Conservation (phyloP, 2,888 invertebrate species). For the Antitype chi region DNA sequence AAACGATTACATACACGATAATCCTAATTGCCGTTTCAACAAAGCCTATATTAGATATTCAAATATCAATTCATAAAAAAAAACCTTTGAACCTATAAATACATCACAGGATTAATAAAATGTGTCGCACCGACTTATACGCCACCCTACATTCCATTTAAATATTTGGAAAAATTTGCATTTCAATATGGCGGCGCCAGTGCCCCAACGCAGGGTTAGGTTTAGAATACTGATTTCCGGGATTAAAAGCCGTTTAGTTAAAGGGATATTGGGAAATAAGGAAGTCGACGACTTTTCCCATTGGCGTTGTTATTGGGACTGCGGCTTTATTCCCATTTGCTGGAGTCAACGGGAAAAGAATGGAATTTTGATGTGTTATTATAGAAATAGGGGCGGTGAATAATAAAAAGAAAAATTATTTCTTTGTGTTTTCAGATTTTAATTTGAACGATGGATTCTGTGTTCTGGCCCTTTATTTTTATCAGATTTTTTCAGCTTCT, state of each 20-base stretch:
- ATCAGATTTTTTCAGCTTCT: background rate
- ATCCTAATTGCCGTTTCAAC: constrained; percentile 10
- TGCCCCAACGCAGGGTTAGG: constrained; percentile 45
- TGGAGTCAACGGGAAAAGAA: constrained; percentile 51
- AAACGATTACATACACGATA: no score
- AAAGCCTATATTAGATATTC: constrained; percentile 23
- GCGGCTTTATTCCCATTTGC: constrained; percentile 47
- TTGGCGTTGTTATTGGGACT: constrained; percentile 48
- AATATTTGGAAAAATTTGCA: constrained; percentile 66
- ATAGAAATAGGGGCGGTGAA: constrained; percentile 34
- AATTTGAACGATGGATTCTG: background rate
- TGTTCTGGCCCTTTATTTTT: background rate
- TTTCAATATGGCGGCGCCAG: constrained; percentile 55
- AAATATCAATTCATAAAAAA: constrained; percentile 35
- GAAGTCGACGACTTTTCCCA: constrained; percentile 55
- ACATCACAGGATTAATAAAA: constrained; percentile 59
- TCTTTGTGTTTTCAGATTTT: constrained; percentile 11
- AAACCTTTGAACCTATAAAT: constrained; percentile 57
- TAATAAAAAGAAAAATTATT: constrained; percentile 25
- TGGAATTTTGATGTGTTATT: constrained; percentile 57
- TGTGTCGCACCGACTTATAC: constrained; percentile 53
- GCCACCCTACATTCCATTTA: constrained; percentile 58
- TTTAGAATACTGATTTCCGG: constrained; percentile 66
- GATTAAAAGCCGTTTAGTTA: constrained; percentile 64
- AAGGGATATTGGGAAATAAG: constrained; percentile 66